A percentile compares a stretch with the other conserved stretches of the same genome.
Evolutionary conservation across 2,888 invertebrate genomes (phyloP).

Genomic region (Pristionchus arcanus): DNA sequence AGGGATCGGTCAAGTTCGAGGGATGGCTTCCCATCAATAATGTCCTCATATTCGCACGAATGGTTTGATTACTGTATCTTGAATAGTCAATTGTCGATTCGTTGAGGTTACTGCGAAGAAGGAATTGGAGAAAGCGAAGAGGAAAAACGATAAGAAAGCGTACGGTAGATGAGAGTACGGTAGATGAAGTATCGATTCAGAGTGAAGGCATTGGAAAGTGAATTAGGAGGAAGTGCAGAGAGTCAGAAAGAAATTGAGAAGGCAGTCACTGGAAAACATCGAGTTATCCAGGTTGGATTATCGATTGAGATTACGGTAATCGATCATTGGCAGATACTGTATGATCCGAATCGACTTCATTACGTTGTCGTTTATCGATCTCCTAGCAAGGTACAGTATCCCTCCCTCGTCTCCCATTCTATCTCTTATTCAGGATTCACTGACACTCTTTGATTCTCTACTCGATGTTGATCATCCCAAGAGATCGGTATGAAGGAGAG

Average conservation of each 20-base stretch:
- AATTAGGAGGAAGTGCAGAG: conserved; percentile 36
- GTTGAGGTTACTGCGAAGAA: neutral
- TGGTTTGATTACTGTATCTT: conserved; percentile 36
- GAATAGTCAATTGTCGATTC: neutral
- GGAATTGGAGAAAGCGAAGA: conserved; percentile 34
- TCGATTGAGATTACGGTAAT: neutral
- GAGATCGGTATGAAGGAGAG: neutral
- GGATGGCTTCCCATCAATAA: conserved; percentile 50
- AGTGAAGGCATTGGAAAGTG: conserved; percentile 12
- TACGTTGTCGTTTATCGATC: conserved; percentile 32
- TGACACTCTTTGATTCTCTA: conserved; percentile 24
- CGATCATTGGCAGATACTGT: conserved; percentile 33
- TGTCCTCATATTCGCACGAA: conserved; percentile 32
- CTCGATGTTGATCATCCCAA: conserved; percentile 14
- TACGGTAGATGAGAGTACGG: neutral
- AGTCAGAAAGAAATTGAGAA: conserved; percentile 24
- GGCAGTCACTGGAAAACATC: neutral
- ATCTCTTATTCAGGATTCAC: neutral
- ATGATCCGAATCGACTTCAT: conserved; percentile 26
- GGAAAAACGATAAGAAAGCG: conserved; percentile 33
- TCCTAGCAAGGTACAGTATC: neutral
- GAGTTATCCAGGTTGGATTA: conserved; percentile 18
- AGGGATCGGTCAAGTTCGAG: neutral
- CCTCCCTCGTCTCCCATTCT: neutral
- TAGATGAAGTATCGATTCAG: conserved; percentile 28